A percentile compares a stretch with the other conserved stretches of the same genome.
These are phyloP conservation scores for Lacerta agilis DNA, from an alignment of 2,797 vertebrate genomes.

Conservation along the genomic window DNA sequence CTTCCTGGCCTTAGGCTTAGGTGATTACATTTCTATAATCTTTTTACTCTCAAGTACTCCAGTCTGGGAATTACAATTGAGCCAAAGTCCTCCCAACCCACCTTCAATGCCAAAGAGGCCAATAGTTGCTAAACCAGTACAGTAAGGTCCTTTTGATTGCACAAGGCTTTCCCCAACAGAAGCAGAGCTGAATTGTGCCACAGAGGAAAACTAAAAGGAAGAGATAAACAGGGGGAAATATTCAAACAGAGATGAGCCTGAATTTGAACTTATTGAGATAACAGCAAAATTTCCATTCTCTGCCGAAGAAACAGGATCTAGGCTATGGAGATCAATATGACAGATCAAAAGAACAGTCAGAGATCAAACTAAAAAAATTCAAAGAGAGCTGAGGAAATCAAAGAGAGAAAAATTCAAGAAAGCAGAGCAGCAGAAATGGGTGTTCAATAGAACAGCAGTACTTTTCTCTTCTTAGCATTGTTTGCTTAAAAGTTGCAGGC, in stretches of 20 bases:
- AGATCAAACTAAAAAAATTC: slow-evolving; percentile 1
- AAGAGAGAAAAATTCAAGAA: background rate
- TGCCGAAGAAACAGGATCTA: background rate
- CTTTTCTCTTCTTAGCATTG: background rate
- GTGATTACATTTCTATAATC: too few species aligned
- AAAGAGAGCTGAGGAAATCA: background rate
- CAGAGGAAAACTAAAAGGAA: slow-evolving; percentile 10
- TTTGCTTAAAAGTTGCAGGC: background rate
- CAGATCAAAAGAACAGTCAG: slow-evolving; percentile 6
- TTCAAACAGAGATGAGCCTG: background rate
- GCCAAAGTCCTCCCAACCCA: too few species aligned
- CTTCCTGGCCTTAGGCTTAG: too few species aligned
- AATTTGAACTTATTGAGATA: background rate
- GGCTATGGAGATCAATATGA: background rate
- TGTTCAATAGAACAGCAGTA: background rate
- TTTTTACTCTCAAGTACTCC: too few species aligned
- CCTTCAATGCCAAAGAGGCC: too few species aligned
- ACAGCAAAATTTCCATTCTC: background rate
- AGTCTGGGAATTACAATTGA: too few species aligned
- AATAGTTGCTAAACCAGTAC: too few species aligned
- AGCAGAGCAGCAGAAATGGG: background rate
- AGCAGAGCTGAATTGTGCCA: background rate
- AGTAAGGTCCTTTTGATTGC: too few species aligned
- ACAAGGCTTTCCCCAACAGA: too few species aligned
- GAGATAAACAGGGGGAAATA: slow-evolving; percentile 9